Evolutionary conservation across 2,797 vertebrate species (phyloP), one percentile per base, ranked within the genome.

Genomic region (Bradypus variegatus): DNA sequence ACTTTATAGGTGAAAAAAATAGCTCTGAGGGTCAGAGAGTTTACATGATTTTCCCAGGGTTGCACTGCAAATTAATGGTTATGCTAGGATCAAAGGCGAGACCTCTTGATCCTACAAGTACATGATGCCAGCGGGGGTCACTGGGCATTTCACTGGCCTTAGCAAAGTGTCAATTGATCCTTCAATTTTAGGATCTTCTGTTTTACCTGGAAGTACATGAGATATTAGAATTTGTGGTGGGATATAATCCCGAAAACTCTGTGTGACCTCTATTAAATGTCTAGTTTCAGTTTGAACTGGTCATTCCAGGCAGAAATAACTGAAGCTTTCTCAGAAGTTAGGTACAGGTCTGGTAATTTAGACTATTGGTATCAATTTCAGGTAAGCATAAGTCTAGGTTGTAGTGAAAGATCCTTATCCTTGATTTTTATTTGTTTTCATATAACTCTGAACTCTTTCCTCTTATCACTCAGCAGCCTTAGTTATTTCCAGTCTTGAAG

Each of bases 371-470:
- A 60, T 16, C 69, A 78, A 25, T 62, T 64, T 65, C 31, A 92
- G 83, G 76, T 81, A 36, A 86, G 69, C n/a, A 25, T 13, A 79
- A n/a, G 31, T 83, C 21, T 83, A 92, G 48, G 31, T 23, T 79
- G n/a, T 58, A 83, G 14, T 62, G 67, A 89, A 76, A 84, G 19
- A 53, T 64, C 12, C 55, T 84, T 83, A 79, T 70, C 33, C 2
- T 13, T 38, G 36, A 65, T 76, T 94, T 90, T 82, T 86, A 73
- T 55, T 78, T 86, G 25, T 53, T 94, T 92, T 94, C 89, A 55
- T 0, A 3, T 69, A 86, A 70, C 27, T 79, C 41, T 81, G 16
- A 16, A 53, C 55, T 36, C 10, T 81, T 5, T 80, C 18, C 23
- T 75, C 41, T 83, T 84, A 78, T 88, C 53, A 29, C 60, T 38